Evolutionary conservation across 2,113 vertebrate species (phyloP).

Genomic region (Condylura cristata): DNA sequence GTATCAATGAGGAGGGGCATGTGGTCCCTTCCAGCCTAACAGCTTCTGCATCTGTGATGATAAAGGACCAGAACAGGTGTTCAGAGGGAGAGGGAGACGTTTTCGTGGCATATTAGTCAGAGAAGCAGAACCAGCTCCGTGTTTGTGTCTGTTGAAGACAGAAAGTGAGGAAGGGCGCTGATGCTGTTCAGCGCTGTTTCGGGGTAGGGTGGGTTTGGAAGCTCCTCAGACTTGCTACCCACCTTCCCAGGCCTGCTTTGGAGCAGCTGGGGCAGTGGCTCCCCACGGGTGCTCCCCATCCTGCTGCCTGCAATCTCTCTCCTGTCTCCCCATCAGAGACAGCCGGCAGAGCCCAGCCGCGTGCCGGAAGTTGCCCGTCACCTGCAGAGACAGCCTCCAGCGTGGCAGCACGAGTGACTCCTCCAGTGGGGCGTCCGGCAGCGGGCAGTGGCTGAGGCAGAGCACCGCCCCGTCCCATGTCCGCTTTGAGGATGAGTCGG

Average conservation of each 20-base stretch:
- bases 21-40: neutral
- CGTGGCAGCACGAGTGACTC: constrained; percentile 87
- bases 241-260: neutral
- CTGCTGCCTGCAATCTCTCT: neutral
- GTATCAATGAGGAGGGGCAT: neutral
- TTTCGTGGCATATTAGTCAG: neutral
- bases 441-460: constrained; percentile 71
- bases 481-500: constrained; percentile 95
- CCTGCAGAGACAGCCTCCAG: constrained; percentile 65
- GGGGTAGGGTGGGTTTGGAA: neutral
- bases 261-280: neutral
- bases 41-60: neutral
- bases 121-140: neutral
- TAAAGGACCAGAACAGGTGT: neutral
- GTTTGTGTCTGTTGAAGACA: neutral
- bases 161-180: no score
- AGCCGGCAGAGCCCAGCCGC: constrained; percentile 16
- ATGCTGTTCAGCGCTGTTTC: neutral
- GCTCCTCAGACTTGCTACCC: neutral
- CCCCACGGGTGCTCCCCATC: rapidly evolving
- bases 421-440: constrained; percentile 84
- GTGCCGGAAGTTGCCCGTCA: neutral
- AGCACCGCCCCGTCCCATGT: constrained; percentile 86
- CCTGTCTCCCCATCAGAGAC: constrained; percentile 69
- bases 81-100: neutral